Evolutionary conservation across 2,797 vertebrate species (phyloP), one percentile per base, ranked within the genome.

Genomic region (Labroides dimidiatus): DNA sequence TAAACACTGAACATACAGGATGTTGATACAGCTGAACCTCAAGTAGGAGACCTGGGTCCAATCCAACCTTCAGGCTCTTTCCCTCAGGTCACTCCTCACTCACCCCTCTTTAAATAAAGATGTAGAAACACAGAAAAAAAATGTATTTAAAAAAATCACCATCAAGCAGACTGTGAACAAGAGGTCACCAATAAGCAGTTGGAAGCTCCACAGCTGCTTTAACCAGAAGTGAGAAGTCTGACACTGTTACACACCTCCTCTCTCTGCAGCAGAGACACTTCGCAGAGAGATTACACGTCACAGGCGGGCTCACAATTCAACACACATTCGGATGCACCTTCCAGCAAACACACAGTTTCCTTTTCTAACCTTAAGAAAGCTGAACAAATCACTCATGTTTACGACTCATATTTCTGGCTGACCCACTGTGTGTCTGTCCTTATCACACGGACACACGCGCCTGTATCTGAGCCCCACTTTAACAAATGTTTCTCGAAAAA

Each of bases 301-400:
- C 51, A 72, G 73, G 84, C 84, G 85, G 72, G 80, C 70, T 13
- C 15, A 45, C 57, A 77, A 69, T 80, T 79, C 72, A 63, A 71
- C 53, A n/a, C 78, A 47, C 61, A 69, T 39, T 39, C 8, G 58
- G n/a, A 42, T 15, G 8, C 36, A 50, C 59, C 27, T 41, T 19
- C 23, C 14, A 14, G 13, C 14, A 24, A 17, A 11, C 53, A 19
- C 21, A 21, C 33, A n/a, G n/a, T 19, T 10, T 27, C 2, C 2
- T 42, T 8, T 44, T 1, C 2, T 33, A 15, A 4, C 10, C 50
- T 4, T n/a, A 33, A 33, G 8, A 3, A 27, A n/a, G n/a, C n/a
- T n/a, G n/a, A n/a, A n/a, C n/a, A n/a, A n/a, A n/a, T n/a, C n/a
- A n/a, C 27, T 27, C 75, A 68, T 82, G 69, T 70, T 53, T 12